Evolutionary conservation across 1,140 invertebrate genomes (phyloP), one percentile per base, ranked within the genome.

Genomic region (Brachionus sp.): DNA sequence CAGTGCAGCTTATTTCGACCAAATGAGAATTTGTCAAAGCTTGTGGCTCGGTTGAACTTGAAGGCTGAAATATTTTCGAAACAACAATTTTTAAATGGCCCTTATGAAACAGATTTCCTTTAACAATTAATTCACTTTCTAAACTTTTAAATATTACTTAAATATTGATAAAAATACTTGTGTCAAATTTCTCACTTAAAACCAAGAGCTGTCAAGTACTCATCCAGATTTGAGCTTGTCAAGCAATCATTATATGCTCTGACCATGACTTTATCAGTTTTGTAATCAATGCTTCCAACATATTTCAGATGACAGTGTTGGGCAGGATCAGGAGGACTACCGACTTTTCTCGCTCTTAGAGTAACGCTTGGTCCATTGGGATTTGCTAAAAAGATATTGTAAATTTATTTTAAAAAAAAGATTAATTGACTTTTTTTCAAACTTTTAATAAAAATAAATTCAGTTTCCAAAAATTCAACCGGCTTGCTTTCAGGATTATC

Each of bases 51-150:
- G 46, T 23, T 80, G 46, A 35, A 10, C 77, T 66, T 19, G 77
- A 29, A 29, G 29, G 46, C 13, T 57, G 50, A 44, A 35, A 80
- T 19, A 80, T 44, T 80, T 80, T 80, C 19, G 77, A 80, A 9
- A 80, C 77, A 62, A 35, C 50, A 1, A 80, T 35, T 62, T 80
- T 80, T 19, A 80, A 44, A 35, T 35, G 19, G 4, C 77, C 77
- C 23, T 80, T 80, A 66, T 80, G 77, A n/a, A 80, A 80, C 9
- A 80, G 25, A 29, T 80, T 62, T 39, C 77, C 77, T 80, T 62
- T 80, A 16, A 80, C 35, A 2, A 80, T 64, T 6, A 80, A 25
- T 19, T 80, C 77, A 16, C 29, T 80, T 57, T 80, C 77, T 66
- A 80, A 62, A 66, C 77, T 80, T 39, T 62, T 62, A 5, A 39